phyloP scores from a whole-genome alignment of 2,113 vertebrate genomes.

The Tylochromis polylepis region DNA sequence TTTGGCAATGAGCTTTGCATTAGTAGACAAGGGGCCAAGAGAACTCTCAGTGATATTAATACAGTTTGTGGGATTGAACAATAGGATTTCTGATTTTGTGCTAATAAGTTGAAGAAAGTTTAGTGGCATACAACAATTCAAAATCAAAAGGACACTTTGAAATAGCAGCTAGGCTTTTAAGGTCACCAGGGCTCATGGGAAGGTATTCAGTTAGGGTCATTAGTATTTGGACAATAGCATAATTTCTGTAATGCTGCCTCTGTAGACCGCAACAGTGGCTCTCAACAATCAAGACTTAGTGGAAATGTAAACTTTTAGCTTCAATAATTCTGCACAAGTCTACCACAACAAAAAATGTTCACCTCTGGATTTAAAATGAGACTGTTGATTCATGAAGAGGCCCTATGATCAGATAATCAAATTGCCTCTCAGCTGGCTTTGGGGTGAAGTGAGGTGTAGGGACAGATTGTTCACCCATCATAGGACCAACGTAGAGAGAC shows the following conservation, averaged over 20 bases:
- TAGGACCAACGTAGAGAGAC: not conserved
- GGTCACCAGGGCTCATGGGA: no score
- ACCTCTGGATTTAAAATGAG: not conserved
- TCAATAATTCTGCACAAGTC: not conserved
- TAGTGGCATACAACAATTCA: not conserved
- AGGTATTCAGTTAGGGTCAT: not conserved
- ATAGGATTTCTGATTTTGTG: not conserved
- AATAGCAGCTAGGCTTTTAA: not conserved
- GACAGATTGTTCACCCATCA: not conserved
- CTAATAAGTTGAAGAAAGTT: not conserved
- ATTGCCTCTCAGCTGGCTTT: not conserved
- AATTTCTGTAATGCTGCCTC: not conserved
- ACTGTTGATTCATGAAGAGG: not conserved
- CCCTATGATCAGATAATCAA: fast-evolving
- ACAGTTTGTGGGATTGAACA: fast-evolving
- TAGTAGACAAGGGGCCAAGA: not conserved
- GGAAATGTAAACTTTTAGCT: not conserved
- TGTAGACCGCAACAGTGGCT: not conserved
- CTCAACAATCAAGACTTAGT: not conserved
- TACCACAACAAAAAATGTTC: not conserved
- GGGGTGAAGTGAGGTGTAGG: not conserved
- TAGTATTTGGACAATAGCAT: fast-evolving
- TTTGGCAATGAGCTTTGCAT: not conserved
- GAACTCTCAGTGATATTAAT: not conserved
- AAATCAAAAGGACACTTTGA: not conserved